Conservation (phyloP, 2,797 vertebrate genomes). For the Pseudochromis fuscus region DNA sequence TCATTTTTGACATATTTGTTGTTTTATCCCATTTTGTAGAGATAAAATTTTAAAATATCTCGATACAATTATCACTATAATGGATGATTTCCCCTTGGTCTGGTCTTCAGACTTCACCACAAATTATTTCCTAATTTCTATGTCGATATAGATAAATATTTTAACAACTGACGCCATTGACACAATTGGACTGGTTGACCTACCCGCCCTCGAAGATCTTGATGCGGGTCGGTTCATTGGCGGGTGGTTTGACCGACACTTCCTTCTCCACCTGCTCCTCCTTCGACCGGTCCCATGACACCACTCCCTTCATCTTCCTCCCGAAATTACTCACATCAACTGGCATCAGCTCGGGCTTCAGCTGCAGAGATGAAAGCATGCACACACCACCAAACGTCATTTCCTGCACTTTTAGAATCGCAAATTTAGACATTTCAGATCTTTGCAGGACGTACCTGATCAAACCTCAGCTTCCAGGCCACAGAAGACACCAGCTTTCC, state of each 20-base stretch:
- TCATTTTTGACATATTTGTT: too few relatives aligned
- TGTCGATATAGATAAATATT: too few relatives aligned
- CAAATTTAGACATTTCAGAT: not conserved
- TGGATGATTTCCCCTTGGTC: too few relatives aligned
- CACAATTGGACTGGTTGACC: too few relatives aligned
- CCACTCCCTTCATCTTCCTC: conserved; percentile 93
- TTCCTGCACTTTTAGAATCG: not conserved
- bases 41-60: too few relatives aligned
- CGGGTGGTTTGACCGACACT: conserved; percentile 86
- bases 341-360: conserved; percentile 94
- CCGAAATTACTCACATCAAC: conserved; percentile 91
- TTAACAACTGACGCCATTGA: too few relatives aligned
- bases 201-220: conserved; percentile 99
- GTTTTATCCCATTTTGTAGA: too few relatives aligned
- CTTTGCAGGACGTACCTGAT: conserved; percentile 87
- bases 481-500: conserved; percentile 96
- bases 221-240: conserved; percentile 93
- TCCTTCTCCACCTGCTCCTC: conserved; percentile 95
- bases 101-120: too few relatives aligned
- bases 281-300: conserved; percentile 92
- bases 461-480: conserved; percentile 93
- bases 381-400: too few relatives aligned
- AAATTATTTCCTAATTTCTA: too few relatives aligned
- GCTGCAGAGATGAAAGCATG: conserved; percentile 80
- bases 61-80: too few relatives aligned